Percentiles rank a stretch among this genome's conserved stretches.
Evolutionary conservation across 2,888 invertebrate genomes (phyloP).

Genomic region (Amiota minor): DNA sequence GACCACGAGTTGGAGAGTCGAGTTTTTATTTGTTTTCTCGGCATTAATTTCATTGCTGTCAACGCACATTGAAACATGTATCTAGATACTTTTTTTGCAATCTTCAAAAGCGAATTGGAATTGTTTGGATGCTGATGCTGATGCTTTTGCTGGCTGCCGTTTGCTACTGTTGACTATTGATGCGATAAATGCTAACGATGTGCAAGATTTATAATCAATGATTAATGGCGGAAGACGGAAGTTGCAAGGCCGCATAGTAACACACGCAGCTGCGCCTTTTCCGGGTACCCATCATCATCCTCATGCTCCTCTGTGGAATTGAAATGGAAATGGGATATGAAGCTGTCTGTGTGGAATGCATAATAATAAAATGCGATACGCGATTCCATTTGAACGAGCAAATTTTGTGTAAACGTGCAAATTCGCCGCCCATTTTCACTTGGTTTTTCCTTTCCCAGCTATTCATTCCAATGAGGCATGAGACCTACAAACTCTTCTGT

Average conservation of each 20-base stretch:
- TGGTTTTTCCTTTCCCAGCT: no score
- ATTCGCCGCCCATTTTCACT: neutral
- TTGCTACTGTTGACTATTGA: conserved; percentile 26
- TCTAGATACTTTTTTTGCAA: no score
- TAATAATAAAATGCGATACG: conserved; percentile 22
- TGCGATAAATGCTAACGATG: conserved; percentile 42
- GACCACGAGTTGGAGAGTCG: no score
- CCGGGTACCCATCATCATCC: no score
- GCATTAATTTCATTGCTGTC: neutral
- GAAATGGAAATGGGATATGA: neutral
- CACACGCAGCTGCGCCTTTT: neutral
- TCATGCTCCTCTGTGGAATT: no score
- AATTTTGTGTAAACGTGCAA: conserved; percentile 22
- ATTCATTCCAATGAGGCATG: no score
- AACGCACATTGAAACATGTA: neutral
- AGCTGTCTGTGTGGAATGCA: neutral
- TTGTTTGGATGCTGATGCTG: no score
- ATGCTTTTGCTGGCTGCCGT: neutral
- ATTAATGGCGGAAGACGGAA: conserved; percentile 40
- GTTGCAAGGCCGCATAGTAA: conserved; percentile 10
- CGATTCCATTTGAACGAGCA: neutral
- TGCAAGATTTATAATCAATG: conserved; percentile 44
- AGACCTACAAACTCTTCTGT: no score
- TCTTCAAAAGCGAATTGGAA: neutral
- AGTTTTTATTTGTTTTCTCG: neutral